phyloP scores from a whole-genome alignment of 2,888 invertebrate species.

The Meteorus colon region DNA sequence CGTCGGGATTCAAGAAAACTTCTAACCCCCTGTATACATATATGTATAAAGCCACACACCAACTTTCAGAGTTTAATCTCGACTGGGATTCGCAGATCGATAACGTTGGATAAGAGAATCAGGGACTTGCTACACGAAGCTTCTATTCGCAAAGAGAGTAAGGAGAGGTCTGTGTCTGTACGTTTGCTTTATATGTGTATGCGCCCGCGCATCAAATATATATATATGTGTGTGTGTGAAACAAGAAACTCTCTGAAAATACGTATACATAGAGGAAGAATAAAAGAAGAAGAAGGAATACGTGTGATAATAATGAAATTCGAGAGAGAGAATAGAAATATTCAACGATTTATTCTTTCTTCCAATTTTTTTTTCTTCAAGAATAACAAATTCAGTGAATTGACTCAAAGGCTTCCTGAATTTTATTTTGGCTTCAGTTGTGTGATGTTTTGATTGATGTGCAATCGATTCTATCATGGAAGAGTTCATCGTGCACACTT shows the following conservation, averaged over 20 bases:
- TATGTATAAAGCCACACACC: not conserved
- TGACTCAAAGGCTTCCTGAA: no score
- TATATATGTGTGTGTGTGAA: not conserved
- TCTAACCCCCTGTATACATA: slow-evolving; percentile 26
- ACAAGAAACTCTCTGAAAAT: not conserved
- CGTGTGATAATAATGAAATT: not conserved
- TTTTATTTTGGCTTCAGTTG: no score
- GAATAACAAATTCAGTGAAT: no score
- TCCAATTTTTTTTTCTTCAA: not conserved
- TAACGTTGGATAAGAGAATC: slow-evolving; percentile 37
- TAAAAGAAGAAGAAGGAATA: not conserved
- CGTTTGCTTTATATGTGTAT: not conserved
- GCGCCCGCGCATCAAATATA: not conserved
- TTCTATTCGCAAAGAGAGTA: not conserved
- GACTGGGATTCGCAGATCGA: slow-evolving; percentile 45
- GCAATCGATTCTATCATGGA: no score
- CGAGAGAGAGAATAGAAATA: not conserved
- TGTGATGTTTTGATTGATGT: no score
- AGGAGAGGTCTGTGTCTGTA: not conserved
- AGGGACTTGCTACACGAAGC: slow-evolving; percentile 27
- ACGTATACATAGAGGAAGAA: not conserved
- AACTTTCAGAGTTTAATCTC: slow-evolving; percentile 41
- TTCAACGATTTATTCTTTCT: not conserved
- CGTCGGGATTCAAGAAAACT: slow-evolving; percentile 42
- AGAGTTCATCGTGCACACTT: no score